Conservation (phyloP, 2,113 vertebrate species). For the Lophochroa leadbeateri region DNA sequence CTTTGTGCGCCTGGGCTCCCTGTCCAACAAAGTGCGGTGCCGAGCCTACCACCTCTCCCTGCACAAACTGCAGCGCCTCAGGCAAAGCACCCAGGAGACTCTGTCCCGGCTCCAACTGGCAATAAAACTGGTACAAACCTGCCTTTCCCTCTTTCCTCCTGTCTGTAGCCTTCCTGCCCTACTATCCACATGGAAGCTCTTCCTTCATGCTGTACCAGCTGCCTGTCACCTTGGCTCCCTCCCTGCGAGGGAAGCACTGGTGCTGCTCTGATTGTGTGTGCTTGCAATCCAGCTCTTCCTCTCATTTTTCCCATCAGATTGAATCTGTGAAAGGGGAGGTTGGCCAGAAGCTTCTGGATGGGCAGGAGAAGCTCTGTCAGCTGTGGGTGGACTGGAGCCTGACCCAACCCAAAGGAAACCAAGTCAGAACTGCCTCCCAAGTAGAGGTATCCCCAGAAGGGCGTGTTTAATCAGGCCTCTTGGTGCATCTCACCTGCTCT, state of each 20-base stretch:
- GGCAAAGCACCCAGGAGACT: constrained; percentile 70
- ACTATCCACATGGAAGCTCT: not conserved
- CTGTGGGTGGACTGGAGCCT: constrained; percentile 86
- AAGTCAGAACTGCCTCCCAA: not conserved
- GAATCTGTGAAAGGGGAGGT: constrained; percentile 75
- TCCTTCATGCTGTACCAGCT: not conserved
- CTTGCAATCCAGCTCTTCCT: not conserved
- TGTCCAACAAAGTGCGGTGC: constrained; percentile 81
- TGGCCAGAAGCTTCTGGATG: constrained; percentile 79
- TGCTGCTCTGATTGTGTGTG: not conserved
- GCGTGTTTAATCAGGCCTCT: not conserved
- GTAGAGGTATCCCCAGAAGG: constrained; percentile 57
- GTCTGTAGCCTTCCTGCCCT: not conserved
- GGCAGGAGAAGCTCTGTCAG: constrained; percentile 83
- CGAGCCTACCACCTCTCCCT: constrained; percentile 84
- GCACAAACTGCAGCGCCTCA: constrained; percentile 74
- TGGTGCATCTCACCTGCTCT: not conserved
- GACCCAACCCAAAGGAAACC: constrained; percentile 60
- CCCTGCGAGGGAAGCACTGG: not conserved
- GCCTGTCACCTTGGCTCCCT: constrained; percentile 4
- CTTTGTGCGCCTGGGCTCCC: constrained; percentile 90
- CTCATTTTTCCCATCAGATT: constrained; percentile 48
- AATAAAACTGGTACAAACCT: constrained; percentile 81
- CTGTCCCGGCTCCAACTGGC: constrained; percentile 81
- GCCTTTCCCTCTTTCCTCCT: not conserved